Evolutionary conservation across 2,113 vertebrate species (phyloP).

Genomic region (Ictalurus punctatus): DNA sequence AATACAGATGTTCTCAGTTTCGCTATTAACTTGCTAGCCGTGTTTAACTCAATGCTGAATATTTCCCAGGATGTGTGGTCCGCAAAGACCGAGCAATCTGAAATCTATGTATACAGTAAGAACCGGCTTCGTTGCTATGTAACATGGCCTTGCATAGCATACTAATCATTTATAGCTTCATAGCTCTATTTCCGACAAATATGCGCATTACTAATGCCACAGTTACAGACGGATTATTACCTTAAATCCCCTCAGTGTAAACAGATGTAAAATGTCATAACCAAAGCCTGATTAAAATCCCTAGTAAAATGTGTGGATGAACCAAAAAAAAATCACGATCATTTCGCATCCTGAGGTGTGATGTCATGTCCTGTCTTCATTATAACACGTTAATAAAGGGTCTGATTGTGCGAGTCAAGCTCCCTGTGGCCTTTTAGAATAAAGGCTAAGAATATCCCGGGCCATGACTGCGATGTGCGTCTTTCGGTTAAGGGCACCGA

Average conservation of each 20-base stretch:
- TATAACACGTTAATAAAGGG: background rate
- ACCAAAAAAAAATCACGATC: background rate
- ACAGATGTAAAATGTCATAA: background rate
- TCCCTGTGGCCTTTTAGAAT: background rate
- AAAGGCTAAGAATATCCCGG: background rate
- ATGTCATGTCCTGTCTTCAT: constrained; percentile 8
- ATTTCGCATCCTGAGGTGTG: background rate
- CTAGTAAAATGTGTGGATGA: background rate
- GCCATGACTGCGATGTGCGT: background rate
- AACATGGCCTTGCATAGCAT: background rate
- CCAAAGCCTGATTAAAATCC: background rate
- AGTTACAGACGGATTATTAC: background rate
- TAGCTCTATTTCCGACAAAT: background rate
- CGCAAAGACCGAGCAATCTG: background rate
- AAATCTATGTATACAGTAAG: background rate
- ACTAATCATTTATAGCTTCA: background rate
- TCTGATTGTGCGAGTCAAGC: background rate
- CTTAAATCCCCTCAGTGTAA: no score
- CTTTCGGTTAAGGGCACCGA: background rate
- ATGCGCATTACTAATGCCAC: background rate
- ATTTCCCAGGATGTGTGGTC: background rate
- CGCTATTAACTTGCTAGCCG: background rate
- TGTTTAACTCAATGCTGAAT: background rate
- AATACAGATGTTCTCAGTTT: background rate
- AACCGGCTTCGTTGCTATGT: background rate